Conservation (phyloP, 1,140 invertebrate species). For the Drosophila mauritiana region DNA sequence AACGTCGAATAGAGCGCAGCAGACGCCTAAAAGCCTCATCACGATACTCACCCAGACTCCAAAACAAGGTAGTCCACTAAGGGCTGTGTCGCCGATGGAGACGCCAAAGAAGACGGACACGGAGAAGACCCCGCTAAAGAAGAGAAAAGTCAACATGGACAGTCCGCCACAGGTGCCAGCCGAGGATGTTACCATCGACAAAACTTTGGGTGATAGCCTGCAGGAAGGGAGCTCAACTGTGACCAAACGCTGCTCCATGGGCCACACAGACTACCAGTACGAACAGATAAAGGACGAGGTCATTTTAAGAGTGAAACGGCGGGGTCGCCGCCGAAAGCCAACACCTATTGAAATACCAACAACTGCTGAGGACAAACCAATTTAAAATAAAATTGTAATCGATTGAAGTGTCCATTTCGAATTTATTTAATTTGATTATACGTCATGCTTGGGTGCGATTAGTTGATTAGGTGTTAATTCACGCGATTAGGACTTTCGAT, state of each 20-base stretch:
- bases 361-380: neutral
- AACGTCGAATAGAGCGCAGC: constrained; percentile 49
- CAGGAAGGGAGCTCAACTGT: constrained; percentile 29
- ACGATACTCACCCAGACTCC: constrained; percentile 46
- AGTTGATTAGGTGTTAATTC: neutral
- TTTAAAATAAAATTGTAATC: neutral
- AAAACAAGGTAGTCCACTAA: constrained; percentile 19
- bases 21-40: constrained; percentile 33
- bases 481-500: constrained; percentile 6
- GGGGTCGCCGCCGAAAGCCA: constrained; percentile 23
- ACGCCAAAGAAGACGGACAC: constrained; percentile 2
- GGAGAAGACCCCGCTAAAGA: constrained; percentile 36
- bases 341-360: neutral
- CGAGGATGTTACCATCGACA: constrained; percentile 41
- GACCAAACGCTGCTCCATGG: constrained; percentile 74
- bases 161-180: neutral
- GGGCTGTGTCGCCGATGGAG: neutral
- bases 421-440: neutral
- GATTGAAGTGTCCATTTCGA: neutral
- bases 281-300: constrained; percentile 67
- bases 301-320: constrained; percentile 60
- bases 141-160: constrained; percentile 32
- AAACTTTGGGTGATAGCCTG: constrained; percentile 14
- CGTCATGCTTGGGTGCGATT: no score
- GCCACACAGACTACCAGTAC: constrained; percentile 73